A percentile compares a stretch with the other conserved stretches of the same genome.
phyloP scores from a whole-genome alignment of 2,888 invertebrate species.

The Drosophila fungiperda region DNA sequence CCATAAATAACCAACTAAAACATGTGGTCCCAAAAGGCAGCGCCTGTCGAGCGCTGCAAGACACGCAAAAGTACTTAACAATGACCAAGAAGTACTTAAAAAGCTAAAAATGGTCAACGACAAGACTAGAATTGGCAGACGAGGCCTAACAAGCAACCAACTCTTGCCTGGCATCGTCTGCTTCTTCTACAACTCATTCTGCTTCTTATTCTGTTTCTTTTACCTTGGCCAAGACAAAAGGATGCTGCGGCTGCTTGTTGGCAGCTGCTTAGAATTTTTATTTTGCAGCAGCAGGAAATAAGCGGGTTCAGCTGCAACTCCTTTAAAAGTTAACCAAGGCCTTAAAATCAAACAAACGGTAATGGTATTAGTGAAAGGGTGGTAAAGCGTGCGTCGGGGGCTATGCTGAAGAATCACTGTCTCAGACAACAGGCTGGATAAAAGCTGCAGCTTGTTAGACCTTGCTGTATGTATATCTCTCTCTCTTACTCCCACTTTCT shows the following conservation, averaged over 20 bases:
- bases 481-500: slow-evolving; percentile 25
- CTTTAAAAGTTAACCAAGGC: slow-evolving; percentile 75
- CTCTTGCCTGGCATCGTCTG: slow-evolving; percentile 15
- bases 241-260: slow-evolving; percentile 51
- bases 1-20: slow-evolving; percentile 84
- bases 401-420: slow-evolving; percentile 33
- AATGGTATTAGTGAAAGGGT: background rate
- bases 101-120: slow-evolving; percentile 76
- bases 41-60: slow-evolving; percentile 60
- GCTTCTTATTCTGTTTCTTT: slow-evolving; percentile 8
- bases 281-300: slow-evolving; percentile 69
- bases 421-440: slow-evolving; percentile 33
- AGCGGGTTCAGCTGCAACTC: slow-evolving; percentile 64
- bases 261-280: slow-evolving; percentile 69
- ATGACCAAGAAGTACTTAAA: slow-evolving; percentile 82
- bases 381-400: background rate
- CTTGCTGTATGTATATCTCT: slow-evolving; percentile 31
- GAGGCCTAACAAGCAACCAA: slow-evolving; percentile 59
- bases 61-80: slow-evolving; percentile 82
- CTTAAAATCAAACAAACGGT: slow-evolving; percentile 48
- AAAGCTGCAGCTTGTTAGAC: slow-evolving; percentile 75
- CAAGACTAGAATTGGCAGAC: slow-evolving; percentile 70
- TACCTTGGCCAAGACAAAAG: slow-evolving; percentile 70
- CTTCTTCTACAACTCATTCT: background rate
- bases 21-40: slow-evolving; percentile 82